Evolutionary conservation across 2,113 vertebrate genomes (phyloP).

Genomic region (Pavo muticus): DNA sequence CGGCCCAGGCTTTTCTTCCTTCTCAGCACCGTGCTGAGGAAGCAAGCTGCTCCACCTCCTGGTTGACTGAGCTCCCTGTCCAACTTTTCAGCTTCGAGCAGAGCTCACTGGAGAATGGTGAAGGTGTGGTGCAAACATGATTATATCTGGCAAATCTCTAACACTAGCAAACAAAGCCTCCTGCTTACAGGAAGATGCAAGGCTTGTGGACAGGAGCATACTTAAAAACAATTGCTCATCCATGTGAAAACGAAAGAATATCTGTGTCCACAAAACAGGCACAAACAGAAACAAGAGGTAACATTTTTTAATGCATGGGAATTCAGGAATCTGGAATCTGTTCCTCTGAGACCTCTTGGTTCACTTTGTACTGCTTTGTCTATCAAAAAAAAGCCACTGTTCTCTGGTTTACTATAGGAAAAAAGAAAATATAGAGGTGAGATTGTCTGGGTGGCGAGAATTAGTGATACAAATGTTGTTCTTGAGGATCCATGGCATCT

Average conservation of each 20-base stretch:
- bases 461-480: not conserved
- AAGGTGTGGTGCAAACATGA: not conserved
- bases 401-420: not conserved
- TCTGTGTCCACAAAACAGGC: not conserved
- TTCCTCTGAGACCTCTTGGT: not conserved
- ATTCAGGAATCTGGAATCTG: not conserved
- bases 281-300: not conserved
- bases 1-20: not conserved
- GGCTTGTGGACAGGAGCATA: not conserved
- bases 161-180: not conserved
- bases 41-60: conserved; percentile 47
- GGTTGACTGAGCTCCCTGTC: not conserved
- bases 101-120: not conserved
- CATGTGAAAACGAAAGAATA: not conserved
- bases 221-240: not conserved
- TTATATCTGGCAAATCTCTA: not conserved
- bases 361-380: not conserved
- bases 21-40: not conserved
- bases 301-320: not conserved
- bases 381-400: not conserved
- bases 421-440: not conserved
- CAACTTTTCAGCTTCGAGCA: not conserved
- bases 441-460: not conserved
- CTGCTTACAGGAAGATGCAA: not conserved
- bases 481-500: not conserved